Percentiles rank a stretch among this genome's conserved stretches.
Evolutionary conservation across 2,113 vertebrate species (phyloP).

Genomic region (Emydocephalus ijimae): DNA sequence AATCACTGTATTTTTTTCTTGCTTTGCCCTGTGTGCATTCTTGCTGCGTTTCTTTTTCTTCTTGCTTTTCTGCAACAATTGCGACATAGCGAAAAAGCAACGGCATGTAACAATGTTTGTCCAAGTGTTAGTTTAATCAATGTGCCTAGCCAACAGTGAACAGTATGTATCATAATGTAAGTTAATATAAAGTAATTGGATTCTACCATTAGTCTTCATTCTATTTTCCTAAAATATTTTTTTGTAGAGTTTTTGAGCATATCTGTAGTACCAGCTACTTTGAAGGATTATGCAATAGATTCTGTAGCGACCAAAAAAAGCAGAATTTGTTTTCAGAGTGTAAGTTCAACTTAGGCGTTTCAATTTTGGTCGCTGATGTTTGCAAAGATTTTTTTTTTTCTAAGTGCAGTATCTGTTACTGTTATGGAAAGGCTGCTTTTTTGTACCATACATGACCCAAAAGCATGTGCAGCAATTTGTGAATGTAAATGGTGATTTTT

Average conservation of each 20-base stretch:
- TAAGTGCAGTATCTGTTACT: not conserved
- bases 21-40: not conserved
- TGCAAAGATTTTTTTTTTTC: conserved; percentile 5
- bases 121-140: not conserved
- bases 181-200: not conserved
- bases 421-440: not conserved
- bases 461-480: conserved; percentile 4
- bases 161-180: not conserved
- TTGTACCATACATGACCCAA: not conserved
- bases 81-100: not conserved
- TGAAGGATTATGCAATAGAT: not conserved
- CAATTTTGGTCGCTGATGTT: not conserved
- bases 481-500: conserved; percentile 9
- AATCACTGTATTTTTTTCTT: not conserved
- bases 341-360: conserved; percentile 4
- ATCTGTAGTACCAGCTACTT: not conserved
- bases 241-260: not conserved
- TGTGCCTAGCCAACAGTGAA: not conserved
- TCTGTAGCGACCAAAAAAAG: not conserved
- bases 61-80: not conserved
- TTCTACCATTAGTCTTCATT: not conserved
- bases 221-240: not conserved
- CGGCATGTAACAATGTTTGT: not conserved
- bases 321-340: conserved; percentile 6
- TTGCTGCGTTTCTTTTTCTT: not conserved